Evolutionary conservation across 2,888 invertebrate genomes (phyloP).

Genomic region (Aphidius colemani): DNA sequence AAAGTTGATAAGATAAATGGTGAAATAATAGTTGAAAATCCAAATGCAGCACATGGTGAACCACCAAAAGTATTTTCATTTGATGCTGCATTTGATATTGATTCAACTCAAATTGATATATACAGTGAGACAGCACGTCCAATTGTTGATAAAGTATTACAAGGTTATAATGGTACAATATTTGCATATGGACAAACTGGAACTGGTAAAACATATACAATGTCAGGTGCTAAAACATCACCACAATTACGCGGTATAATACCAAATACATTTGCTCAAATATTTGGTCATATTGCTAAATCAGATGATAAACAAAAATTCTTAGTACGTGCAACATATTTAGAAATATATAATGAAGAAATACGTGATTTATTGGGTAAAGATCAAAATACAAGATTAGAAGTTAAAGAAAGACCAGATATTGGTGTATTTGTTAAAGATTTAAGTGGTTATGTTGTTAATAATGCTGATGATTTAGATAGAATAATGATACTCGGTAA

Average conservation of each 20-base stretch:
- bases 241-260: conserved; percentile 95
- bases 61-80: conserved; percentile 91
- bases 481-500: conserved; percentile 95
- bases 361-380: conserved; percentile 92
- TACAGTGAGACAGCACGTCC: conserved; percentile 96
- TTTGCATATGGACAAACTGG: conserved; percentile 92
- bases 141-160: conserved; percentile 94
- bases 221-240: conserved; percentile 89
- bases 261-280: conserved; percentile 98
- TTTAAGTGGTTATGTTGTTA: conserved; percentile 95
- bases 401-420: conserved; percentile 94
- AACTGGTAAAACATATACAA: conserved; percentile 98
- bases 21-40: conserved; percentile 78
- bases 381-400: conserved; percentile 82
- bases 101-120: conserved; percentile 89
- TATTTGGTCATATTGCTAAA: conserved; percentile 96
- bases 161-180: conserved; percentile 95
- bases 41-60: conserved; percentile 72
- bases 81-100: conserved; percentile 89
- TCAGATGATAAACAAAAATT: conserved; percentile 91
- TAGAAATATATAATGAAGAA: conserved; percentile 99
- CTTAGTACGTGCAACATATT: conserved; percentile 93
- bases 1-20: conserved; percentile 78
- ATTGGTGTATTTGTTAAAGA: conserved; percentile 98
- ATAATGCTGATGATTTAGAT: conserved; percentile 93